Evolutionary conservation across 2,797 vertebrate genomes (phyloP).

Genomic region (Amniataba percoides): DNA sequence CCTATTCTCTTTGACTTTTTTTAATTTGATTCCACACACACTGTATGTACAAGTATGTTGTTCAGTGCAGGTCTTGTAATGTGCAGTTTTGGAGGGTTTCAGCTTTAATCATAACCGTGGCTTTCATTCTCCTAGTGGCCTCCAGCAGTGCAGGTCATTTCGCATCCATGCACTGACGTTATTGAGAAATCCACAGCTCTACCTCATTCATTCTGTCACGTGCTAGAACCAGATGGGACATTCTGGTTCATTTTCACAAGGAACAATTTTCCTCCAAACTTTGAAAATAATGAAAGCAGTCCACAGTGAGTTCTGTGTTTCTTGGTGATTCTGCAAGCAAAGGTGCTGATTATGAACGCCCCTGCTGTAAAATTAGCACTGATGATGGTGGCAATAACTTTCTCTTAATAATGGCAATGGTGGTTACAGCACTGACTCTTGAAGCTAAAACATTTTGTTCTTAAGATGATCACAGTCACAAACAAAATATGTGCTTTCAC

Average conservation of each 20-base stretch:
- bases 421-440: neutral
- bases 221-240: too few relatives aligned
- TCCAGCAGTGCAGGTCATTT: neutral
- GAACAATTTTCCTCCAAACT: conserved; percentile 6
- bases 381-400: neutral
- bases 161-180: neutral
- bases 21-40: neutral
- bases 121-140: too few relatives aligned
- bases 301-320: neutral
- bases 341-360: neutral
- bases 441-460: neutral
- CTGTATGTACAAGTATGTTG: neutral
- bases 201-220: neutral
- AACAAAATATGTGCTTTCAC: neutral
- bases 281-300: conserved; percentile 4
- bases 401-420: neutral
- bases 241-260: too few relatives aligned
- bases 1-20: neutral
- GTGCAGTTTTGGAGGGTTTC: neutral
- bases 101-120: neutral
- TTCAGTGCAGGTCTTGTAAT: too few relatives aligned
- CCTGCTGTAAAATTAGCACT: neutral
- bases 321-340: neutral
- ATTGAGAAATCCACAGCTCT: neutral
- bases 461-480: neutral